A percentile compares a stretch with the other conserved stretches of the same genome.
Evolutionary conservation across 2,888 invertebrate genomes (phyloP).

Genomic region (Epistrophe grossulariae): DNA sequence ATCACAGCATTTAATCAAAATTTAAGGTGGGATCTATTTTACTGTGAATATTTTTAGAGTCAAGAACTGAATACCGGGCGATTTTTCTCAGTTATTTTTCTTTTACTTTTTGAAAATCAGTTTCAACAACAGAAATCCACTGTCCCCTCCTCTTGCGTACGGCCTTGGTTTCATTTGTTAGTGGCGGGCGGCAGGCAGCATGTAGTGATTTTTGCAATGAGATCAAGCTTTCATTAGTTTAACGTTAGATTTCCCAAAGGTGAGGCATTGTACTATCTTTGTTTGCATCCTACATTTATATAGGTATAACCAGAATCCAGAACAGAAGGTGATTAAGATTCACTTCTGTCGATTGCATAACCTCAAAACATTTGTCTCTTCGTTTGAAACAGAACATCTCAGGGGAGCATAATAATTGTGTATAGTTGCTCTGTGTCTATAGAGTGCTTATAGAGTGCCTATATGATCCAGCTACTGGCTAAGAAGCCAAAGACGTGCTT

Average conservation of each 20-base stretch:
- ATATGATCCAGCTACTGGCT: slow-evolving; percentile 29
- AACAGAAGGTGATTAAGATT: slow-evolving; percentile 73
- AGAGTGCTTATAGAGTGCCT: background rate
- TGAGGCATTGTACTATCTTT: slow-evolving; percentile 37
- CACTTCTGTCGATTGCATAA: slow-evolving; percentile 74
- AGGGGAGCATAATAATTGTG: slow-evolving; percentile 4
- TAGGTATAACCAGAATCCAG: slow-evolving; percentile 37
- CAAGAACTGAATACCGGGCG: too few relatives aligned
- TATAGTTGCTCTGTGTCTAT: background rate
- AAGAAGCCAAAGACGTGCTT: slow-evolving; percentile 30
- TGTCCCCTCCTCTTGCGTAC: too few relatives aligned
- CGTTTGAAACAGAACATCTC: slow-evolving; percentile 16
- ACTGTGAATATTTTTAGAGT: too few relatives aligned
- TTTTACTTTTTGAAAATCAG: too few relatives aligned
- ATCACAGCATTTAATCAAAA: too few relatives aligned
- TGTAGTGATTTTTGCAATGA: slow-evolving; percentile 11
- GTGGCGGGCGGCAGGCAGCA: background rate
- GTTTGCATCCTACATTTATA: slow-evolving; percentile 24
- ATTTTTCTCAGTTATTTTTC: too few relatives aligned
- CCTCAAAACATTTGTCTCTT: slow-evolving; percentile 70
- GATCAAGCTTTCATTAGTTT: slow-evolving; percentile 62
- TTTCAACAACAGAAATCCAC: too few relatives aligned
- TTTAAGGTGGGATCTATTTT: too few relatives aligned
- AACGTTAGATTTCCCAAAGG: slow-evolving; percentile 32
- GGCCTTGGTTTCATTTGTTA: too few relatives aligned